phyloP scores from a whole-genome alignment of 1,140 invertebrate genomes.

The Euura lappo region DNA sequence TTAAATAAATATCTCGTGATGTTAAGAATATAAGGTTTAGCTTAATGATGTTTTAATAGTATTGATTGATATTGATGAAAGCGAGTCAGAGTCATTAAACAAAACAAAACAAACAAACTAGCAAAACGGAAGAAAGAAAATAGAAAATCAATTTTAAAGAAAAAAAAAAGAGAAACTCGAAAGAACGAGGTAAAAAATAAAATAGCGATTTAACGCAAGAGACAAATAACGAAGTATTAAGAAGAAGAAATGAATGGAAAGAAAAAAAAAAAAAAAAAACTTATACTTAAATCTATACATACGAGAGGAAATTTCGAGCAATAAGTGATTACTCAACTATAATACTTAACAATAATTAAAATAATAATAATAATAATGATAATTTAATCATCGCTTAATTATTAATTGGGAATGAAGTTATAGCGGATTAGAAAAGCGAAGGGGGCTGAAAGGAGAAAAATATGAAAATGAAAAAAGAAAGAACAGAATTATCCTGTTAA shows the following conservation, averaged over 20 bases:
- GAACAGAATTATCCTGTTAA: constrained; percentile 4
- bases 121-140: neutral
- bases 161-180: constrained; percentile 18
- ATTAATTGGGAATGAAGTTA: neutral
- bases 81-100: neutral
- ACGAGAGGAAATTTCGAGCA: constrained; percentile 48
- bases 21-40: neutral
- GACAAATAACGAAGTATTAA: neutral
- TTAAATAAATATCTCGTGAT: neutral
- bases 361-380: constrained; percentile 9
- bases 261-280: constrained; percentile 16
- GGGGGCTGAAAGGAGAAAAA: neutral
- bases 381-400: constrained; percentile 2
- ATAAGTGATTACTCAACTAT: constrained; percentile 50
- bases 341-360: constrained; percentile 25
- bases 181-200: neutral
- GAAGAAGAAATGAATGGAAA: constrained; percentile 5
- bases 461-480: neutral
- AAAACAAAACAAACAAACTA: neutral
- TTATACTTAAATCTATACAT: constrained; percentile 13
- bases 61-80: neutral
- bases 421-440: too few relatives aligned
- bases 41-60: neutral
- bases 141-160: constrained; percentile 11
- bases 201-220: neutral